A percentile compares a stretch with the other conserved stretches of the same genome.
Conservation (phyloP, 2,888 invertebrate species). For the Odontomyia ornata region DNA sequence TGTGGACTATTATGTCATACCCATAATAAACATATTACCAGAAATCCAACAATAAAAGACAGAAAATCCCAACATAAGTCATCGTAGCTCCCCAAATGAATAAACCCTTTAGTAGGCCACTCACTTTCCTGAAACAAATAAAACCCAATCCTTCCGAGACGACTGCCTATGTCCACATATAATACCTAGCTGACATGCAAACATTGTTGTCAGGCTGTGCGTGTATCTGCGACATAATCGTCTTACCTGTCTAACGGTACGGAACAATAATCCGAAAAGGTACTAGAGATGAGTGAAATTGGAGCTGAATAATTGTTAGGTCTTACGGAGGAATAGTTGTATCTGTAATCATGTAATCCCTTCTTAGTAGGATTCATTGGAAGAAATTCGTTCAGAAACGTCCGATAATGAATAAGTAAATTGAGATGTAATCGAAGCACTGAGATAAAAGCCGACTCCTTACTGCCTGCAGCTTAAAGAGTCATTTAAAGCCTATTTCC, state of each 20-base stretch:
- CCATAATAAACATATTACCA: background rate
- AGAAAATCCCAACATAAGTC: slow-evolving; percentile 15
- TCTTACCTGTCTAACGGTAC: slow-evolving; percentile 4
- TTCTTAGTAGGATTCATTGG: too few species aligned
- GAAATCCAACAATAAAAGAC: background rate
- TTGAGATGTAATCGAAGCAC: too few species aligned
- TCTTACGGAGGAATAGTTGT: background rate
- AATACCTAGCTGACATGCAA: background rate
- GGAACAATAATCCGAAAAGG: background rate
- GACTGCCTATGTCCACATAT: background rate
- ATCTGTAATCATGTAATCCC: too few species aligned
- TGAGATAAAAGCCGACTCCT: too few species aligned
- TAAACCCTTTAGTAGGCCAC: slow-evolving; percentile 1
- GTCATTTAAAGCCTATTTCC: too few species aligned
- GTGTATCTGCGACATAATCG: slow-evolving; percentile 8
- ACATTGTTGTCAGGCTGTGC: background rate
- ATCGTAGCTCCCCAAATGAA: slow-evolving; percentile 11
- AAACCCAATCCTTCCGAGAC: too few species aligned
- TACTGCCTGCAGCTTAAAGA: too few species aligned
- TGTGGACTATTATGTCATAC: slow-evolving; percentile 5
- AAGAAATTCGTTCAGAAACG: too few species aligned
- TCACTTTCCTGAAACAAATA: background rate
- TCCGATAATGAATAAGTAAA: too few species aligned
- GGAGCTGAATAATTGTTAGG: background rate
- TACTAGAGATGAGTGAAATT: background rate